Percentiles rank a stretch among this genome's conserved stretches.
Conservation (phyloP, 2,888 invertebrate genomes). For the Chesias legatella region DNA sequence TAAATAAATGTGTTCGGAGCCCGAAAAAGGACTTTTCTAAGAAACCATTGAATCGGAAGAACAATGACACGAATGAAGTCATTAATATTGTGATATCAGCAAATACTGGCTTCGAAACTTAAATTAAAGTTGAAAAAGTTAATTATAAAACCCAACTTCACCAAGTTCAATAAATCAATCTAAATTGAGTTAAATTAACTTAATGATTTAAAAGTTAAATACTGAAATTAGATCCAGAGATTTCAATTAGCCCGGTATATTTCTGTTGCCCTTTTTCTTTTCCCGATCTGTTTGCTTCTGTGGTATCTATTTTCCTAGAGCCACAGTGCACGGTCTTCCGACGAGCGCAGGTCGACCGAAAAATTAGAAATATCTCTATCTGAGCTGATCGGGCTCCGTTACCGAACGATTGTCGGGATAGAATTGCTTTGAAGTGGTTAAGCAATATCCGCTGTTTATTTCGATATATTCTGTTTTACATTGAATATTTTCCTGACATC, state of each 20-base stretch:
- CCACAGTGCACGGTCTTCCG: constrained; percentile 49
- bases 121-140: constrained; percentile 21
- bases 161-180: constrained; percentile 33
- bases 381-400: constrained; percentile 46
- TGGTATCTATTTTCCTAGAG: constrained; percentile 60
- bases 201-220: constrained; percentile 39
- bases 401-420: constrained; percentile 31
- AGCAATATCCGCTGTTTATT: constrained; percentile 13
- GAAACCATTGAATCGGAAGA: constrained; percentile 26
- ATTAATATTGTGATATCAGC: constrained; percentile 36
- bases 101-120: constrained; percentile 21
- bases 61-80: constrained; percentile 30
- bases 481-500: constrained; percentile 5
- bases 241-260: constrained; percentile 50
- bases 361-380: constrained; percentile 73
- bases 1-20: constrained; percentile 34
- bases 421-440: constrained; percentile 17
- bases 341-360: constrained; percentile 59
- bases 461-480: neutral
- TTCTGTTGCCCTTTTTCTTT: constrained; percentile 44
- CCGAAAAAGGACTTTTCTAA: constrained; percentile 24
- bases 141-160: constrained; percentile 25
- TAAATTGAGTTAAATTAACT: constrained; percentile 31
- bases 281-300: constrained; percentile 56
- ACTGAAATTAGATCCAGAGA: constrained; percentile 45